These are phyloP conservation scores for Meiosimyza decipiens DNA, from an alignment of 2,888 invertebrate species.

Conservation along the genomic window DNA sequence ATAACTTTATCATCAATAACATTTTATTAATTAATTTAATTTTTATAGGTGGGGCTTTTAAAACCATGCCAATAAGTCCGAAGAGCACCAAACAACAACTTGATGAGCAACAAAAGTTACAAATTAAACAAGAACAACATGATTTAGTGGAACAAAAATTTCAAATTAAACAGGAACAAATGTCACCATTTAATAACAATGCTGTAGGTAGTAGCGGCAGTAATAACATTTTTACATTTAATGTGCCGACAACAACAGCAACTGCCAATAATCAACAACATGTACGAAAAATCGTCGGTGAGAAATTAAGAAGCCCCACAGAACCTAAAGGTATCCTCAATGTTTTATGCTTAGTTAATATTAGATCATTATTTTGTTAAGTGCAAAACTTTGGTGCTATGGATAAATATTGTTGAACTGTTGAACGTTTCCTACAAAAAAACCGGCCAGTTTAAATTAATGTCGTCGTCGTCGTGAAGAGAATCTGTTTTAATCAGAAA, in stretches of 20 bases:
- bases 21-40: conserved; percentile 6
- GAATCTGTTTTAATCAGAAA: too few species aligned
- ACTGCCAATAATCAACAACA: conserved; percentile 49
- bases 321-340: conserved; percentile 53
- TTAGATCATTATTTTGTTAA: conserved; percentile 13
- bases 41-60: conserved; percentile 83
- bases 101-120: conserved; percentile 43
- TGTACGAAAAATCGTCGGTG: neutral
- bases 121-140: conserved; percentile 44
- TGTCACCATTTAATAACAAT: conserved; percentile 62
- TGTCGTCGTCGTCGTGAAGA: too few species aligned
- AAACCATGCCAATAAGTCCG: conserved; percentile 78
- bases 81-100: conserved; percentile 66
- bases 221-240: conserved; percentile 61
- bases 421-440: too few species aligned
- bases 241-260: conserved; percentile 61
- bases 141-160: conserved; percentile 56
- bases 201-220: conserved; percentile 42
- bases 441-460: too few species aligned
- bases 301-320: conserved; percentile 55
- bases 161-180: conserved; percentile 63
- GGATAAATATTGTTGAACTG: too few species aligned
- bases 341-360: neutral
- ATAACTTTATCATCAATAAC: neutral
- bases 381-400: too few species aligned